phyloP scores from a whole-genome alignment of 2,797 vertebrate species.

The Propithecus deckenii region DNA sequence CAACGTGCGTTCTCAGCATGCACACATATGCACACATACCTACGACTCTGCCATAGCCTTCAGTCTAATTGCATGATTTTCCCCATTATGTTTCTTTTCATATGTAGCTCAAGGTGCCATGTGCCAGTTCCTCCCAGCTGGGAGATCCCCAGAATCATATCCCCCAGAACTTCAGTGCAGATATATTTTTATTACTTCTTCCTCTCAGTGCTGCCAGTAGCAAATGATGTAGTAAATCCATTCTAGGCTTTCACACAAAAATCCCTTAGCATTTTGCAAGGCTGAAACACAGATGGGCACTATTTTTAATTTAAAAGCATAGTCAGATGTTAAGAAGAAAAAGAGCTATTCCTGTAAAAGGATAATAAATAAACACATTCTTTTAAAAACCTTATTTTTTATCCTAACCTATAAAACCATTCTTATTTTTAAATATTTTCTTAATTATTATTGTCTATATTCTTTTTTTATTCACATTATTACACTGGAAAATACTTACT shows the following conservation, averaged over 20 bases:
- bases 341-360: not conserved
- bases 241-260: conserved; percentile 43
- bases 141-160: not conserved
- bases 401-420: not conserved
- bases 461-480: not conserved
- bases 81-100: not conserved
- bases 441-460: not conserved
- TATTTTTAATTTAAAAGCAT: conserved; percentile 68
- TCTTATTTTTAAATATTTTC: not conserved
- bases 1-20: not conserved
- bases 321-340: conserved; percentile 48
- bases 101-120: not conserved
- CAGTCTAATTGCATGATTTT: not conserved
- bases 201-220: not conserved
- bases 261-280: conserved; percentile 49
- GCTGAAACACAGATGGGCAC: conserved; percentile 53
- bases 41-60: not conserved
- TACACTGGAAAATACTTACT: not conserved
- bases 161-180: not conserved
- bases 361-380: not conserved
- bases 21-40: not conserved
- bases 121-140: not conserved
- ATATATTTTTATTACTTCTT: conserved; percentile 43
- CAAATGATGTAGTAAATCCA: conserved; percentile 63
- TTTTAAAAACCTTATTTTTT: not conserved